Percentiles rank a stretch among this genome's conserved stretches.
Evolutionary conservation across 2,797 vertebrate genomes (phyloP).

Genomic region (Sciurus vulgaris): DNA sequence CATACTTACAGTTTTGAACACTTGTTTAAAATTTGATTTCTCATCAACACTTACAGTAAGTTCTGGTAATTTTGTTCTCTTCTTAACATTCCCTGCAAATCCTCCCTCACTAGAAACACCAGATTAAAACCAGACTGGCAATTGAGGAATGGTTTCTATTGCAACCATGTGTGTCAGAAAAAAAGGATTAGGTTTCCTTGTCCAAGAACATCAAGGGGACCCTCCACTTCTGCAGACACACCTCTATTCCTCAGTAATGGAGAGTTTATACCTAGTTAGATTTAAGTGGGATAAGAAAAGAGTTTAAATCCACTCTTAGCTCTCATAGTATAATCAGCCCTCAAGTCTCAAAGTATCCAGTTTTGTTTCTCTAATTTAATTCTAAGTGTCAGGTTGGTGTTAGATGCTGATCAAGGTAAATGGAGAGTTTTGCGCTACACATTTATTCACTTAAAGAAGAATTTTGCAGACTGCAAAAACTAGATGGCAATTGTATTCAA

Average conservation of each 20-base stretch:
- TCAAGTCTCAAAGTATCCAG: slow-evolving; percentile 82
- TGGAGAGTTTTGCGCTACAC: slow-evolving; percentile 68
- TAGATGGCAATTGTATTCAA: slow-evolving; percentile 67
- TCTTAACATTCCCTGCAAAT: slow-evolving; percentile 88
- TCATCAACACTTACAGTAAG: slow-evolving; percentile 87
- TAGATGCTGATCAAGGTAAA: slow-evolving; percentile 76
- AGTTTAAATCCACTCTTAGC: slow-evolving; percentile 83
- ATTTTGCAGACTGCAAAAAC: slow-evolving; percentile 77
- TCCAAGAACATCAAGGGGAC: slow-evolving; percentile 89
- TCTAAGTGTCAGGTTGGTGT: slow-evolving; percentile 82
- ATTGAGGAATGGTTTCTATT: slow-evolving; percentile 89
- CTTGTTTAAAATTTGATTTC: slow-evolving; percentile 80
- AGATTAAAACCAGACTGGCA: slow-evolving; percentile 91
- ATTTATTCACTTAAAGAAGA: slow-evolving; percentile 78
- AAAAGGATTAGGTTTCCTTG: slow-evolving; percentile 88
- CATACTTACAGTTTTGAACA: slow-evolving; percentile 60
- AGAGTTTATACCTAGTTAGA: slow-evolving; percentile 86
- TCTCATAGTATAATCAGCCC: slow-evolving; percentile 76
- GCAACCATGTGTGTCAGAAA: slow-evolving; percentile 90
- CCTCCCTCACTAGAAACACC: slow-evolving; percentile 87
- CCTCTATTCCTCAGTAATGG: slow-evolving; percentile 87
- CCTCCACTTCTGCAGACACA: slow-evolving; percentile 87
- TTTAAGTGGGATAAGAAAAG: slow-evolving; percentile 87
- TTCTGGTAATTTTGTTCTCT: slow-evolving; percentile 86
- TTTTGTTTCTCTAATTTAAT: slow-evolving; percentile 80